Base-by-base conservation (phyloP, 1,140 invertebrate species). In the Archivesica marissinica region DNA sequence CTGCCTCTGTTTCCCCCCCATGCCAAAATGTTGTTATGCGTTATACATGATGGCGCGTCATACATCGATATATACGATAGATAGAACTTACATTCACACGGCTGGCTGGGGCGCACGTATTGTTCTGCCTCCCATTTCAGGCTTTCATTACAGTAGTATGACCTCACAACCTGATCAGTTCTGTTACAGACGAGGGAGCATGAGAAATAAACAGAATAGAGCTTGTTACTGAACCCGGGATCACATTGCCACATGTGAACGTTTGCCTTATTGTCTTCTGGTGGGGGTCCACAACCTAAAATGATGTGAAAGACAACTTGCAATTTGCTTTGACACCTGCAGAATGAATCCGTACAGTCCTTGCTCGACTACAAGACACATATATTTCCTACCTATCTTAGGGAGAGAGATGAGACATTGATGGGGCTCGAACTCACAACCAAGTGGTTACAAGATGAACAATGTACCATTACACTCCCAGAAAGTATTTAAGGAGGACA, bases 281-380 rank as follows among this genome's bases (percentile, higher is more conserved):
- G 70, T 47, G 70, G 70, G 3, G 70, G 70, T 25, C 70, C 70
- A 50, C 70, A 74, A 15, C 41, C 70, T 74, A 44, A 41, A 44
- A 54, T 54, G 52, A 54, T 4, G 20, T 25, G 28, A 54, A 25
- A 2, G 52, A 20, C n/a, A n/a, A 54, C n/a, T 1, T 54, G 52
- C n/a, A n/a, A 9, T 54, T 2, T 25, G 28, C 4, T 2, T 54
- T 2, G n/a, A 20, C 52, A 4, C 9, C 2, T 54, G n/a, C 9
- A 9, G n/a, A n/a, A n/a, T n/a, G n/a, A n/a, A n/a, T n/a, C n/a
- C n/a, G n/a, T n/a, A n/a, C n/a, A n/a, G n/a, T n/a, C n/a, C n/a
- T n/a, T n/a, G n/a, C n/a, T n/a, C n/a, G n/a, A n/a, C n/a, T n/a
- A n/a, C n/a, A n/a, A n/a, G n/a, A n/a, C n/a, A n/a, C n/a, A n/a